phyloP scores from a whole-genome alignment of 2,113 vertebrate species.

The Xiphias gladius region DNA sequence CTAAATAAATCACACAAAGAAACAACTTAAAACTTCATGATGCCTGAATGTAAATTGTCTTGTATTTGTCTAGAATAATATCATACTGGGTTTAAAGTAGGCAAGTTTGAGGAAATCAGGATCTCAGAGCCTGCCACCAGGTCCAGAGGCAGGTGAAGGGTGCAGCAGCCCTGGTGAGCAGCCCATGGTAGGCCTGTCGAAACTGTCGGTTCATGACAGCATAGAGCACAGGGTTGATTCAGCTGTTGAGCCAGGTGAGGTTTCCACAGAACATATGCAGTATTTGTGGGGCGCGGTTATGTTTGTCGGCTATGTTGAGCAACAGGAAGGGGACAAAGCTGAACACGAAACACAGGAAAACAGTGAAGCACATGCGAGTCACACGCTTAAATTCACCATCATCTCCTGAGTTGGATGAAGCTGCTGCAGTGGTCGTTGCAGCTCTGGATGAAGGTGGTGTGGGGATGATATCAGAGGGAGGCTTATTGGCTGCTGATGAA shows the following conservation, averaged over 20 bases:
- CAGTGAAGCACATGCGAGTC: slow-evolving; percentile 89
- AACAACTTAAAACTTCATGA: background rate
- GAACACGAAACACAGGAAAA: slow-evolving; percentile 88
- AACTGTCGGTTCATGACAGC: slow-evolving; percentile 92
- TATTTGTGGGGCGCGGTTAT: slow-evolving; percentile 82
- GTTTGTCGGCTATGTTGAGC: slow-evolving; percentile 86
- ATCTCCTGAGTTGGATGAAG: slow-evolving; percentile 60
- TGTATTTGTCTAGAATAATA: background rate
- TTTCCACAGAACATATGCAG: slow-evolving; percentile 90
- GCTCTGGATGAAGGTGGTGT: slow-evolving; percentile 28
- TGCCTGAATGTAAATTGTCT: background rate
- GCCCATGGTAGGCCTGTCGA: slow-evolving; percentile 83
- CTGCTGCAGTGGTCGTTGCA: slow-evolving; percentile 12
- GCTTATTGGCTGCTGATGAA: slow-evolving; percentile 11
- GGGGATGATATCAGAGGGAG: background rate
- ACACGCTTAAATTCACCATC: slow-evolving; percentile 87
- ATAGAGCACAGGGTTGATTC: slow-evolving; percentile 91
- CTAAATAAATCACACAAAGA: background rate
- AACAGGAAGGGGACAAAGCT: slow-evolving; percentile 89
- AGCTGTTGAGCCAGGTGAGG: slow-evolving; percentile 92
- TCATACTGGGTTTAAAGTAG: background rate
- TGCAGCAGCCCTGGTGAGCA: slow-evolving; percentile 73
- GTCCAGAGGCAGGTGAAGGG: slow-evolving; percentile 69
- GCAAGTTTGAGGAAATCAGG: background rate
- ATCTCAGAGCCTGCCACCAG: background rate